Evolutionary conservation across 2,888 invertebrate species (phyloP).

Genomic region (Tillus elongatus): DNA sequence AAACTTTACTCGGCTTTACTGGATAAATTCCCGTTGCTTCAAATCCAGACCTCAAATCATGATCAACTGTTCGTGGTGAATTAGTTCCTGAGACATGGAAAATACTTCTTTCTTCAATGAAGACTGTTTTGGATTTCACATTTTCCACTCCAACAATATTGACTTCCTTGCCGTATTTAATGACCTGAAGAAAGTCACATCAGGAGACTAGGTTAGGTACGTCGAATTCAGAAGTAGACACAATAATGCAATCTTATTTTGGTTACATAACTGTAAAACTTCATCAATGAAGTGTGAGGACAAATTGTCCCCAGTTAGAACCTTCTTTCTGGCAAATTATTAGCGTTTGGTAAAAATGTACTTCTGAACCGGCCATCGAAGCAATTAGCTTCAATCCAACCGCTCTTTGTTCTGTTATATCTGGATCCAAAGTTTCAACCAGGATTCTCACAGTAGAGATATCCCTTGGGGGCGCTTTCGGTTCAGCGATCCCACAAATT

Average conservation of each 20-base stretch:
- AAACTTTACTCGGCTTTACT: neutral
- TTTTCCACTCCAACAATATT: neutral
- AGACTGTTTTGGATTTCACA: too few species aligned
- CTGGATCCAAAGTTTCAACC: constrained; percentile 17
- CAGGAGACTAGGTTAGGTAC: neutral
- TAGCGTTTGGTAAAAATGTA: constrained; percentile 17
- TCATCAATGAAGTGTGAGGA: constrained; percentile 16
- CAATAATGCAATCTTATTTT: neutral
- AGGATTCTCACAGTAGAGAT: constrained; percentile 14
- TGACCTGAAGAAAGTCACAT: neutral
- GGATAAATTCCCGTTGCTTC: constrained; percentile 4
- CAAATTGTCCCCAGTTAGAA: constrained; percentile 16
- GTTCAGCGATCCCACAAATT: constrained; percentile 31
- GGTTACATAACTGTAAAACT: constrained; percentile 9
- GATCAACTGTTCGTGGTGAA: neutral
- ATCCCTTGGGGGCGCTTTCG: constrained; percentile 22
- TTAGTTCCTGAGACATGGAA: neutral
- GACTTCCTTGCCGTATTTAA: neutral
- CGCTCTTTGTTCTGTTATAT: constrained; percentile 11
- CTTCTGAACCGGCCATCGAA: constrained; percentile 18
- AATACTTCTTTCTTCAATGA: neutral
- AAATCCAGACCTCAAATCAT: constrained; percentile 1
- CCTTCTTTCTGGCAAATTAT: constrained; percentile 16
- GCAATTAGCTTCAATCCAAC: constrained; percentile 15
- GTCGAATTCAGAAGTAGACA: constrained; percentile 4